Base-by-base conservation (phyloP, 2,888 invertebrate species). In the Heteromyza rotundicornis region DNA sequence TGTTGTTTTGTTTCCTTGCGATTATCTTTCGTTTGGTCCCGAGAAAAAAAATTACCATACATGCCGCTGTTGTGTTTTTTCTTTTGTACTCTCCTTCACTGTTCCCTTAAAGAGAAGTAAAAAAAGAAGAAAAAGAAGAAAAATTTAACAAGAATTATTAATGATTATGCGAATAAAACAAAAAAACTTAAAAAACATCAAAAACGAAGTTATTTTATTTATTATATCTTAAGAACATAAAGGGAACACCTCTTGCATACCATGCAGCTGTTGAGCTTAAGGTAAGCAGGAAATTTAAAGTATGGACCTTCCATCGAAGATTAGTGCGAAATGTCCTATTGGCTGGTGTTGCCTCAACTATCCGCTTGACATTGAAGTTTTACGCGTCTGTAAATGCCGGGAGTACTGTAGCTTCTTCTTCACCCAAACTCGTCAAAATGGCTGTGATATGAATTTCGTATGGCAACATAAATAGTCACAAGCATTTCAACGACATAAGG, bases 381-480 rank as follows among this genome's bases (percentile, higher is more conserved):
- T n/a, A n/a, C n/a, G n/a, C n/a, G n/a, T n/a, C n/a, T n/a, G n/a
- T n/a, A n/a, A n/a, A n/a, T n/a, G n/a, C n/a, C n/a, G n/a, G n/a
- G n/a, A n/a, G n/a, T n/a, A n/a, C n/a, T n/a, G n/a, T n/a, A n/a
- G 80, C 73, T 66, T 71, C 75, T 79, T 80, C 80, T 80, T 74
- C 75, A 75, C 79, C 77, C 81, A 79, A 82, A 82, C 82, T 82
- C 82, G 82, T 82, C 82, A 82, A 81, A 81, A 81, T 81, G 81
- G 81, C 82, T 81, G 81, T 81, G 81, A 82, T 82, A 82, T 81
- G 81, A 77, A 72, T 65, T 68, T 62, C 63, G 62, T 63, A 56
- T 64, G 36, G 49, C 22, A 52, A 77, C 77, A 79, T 74, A 78
- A 74, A 70, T n/a, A 70, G 69, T 74, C 81, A 81, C 81, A 80